phyloP scores from a whole-genome alignment of 2,888 invertebrate species.

The Kuschelorhynchus macadamiae region DNA sequence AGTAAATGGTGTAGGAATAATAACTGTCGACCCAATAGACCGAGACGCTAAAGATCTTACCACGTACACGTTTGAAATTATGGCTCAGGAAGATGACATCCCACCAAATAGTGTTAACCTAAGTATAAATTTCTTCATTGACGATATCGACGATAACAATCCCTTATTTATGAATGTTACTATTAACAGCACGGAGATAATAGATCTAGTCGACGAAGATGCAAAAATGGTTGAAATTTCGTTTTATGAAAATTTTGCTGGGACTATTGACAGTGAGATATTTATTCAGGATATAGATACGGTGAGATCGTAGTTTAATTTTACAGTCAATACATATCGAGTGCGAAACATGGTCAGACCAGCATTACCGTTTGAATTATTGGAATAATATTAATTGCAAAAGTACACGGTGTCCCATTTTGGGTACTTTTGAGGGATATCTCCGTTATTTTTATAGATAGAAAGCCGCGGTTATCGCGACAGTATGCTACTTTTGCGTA shows the following conservation, averaged over 20 bases:
- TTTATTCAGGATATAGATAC: slow-evolving; percentile 67
- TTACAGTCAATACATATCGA: too few relatives aligned
- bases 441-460: too few relatives aligned
- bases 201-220: slow-evolving; percentile 17
- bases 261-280: slow-evolving; percentile 69
- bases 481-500: too few relatives aligned
- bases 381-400: too few relatives aligned
- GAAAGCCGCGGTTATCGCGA: too few relatives aligned
- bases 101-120: slow-evolving; percentile 30
- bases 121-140: slow-evolving; percentile 65
- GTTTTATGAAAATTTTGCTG: slow-evolving; percentile 72
- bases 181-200: neutral
- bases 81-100: slow-evolving; percentile 63
- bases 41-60: slow-evolving; percentile 62
- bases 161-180: slow-evolving; percentile 66
- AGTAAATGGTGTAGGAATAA: slow-evolving; percentile 55
- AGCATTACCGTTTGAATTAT: too few relatives aligned
- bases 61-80: slow-evolving; percentile 58
- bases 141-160: slow-evolving; percentile 77
- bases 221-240: slow-evolving; percentile 52
- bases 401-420: too few relatives aligned
- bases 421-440: too few relatives aligned
- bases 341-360: too few relatives aligned
- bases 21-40: slow-evolving; percentile 64
- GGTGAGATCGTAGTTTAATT: slow-evolving; percentile 62